phyloP scores from a whole-genome alignment of 2,113 vertebrate species.

The Crotalus tigris region DNA sequence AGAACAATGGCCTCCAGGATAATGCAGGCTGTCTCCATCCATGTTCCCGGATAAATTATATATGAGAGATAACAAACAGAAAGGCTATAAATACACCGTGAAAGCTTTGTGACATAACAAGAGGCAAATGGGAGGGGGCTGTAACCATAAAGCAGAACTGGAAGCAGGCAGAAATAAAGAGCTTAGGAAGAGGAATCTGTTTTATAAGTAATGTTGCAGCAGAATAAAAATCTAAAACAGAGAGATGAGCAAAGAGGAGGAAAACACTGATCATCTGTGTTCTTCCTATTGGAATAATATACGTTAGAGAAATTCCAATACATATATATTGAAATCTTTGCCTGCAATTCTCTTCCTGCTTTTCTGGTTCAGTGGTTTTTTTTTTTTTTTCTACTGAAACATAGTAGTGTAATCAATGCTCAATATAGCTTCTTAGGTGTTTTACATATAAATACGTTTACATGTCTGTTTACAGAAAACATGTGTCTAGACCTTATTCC shows the following conservation, averaged over 20 bases:
- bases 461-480: neutral
- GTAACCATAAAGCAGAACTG: slow-evolving; percentile 6
- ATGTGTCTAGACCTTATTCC: neutral
- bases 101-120: slow-evolving; percentile 25
- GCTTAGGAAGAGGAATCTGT: neutral
- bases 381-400: neutral
- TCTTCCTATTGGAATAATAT: neutral
- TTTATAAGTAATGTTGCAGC: neutral
- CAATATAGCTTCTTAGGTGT: neutral
- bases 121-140: slow-evolving; percentile 3
- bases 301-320: neutral
- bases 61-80: slow-evolving; percentile 20
- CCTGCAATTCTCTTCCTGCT: neutral
- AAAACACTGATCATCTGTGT: neutral
- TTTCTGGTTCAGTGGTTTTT: neutral
- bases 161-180: neutral
- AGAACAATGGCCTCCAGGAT: slow-evolving; percentile 9
- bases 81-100: slow-evolving; percentile 12
- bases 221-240: neutral
- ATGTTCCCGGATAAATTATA: slow-evolving; percentile 21
- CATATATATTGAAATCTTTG: too few relatives aligned
- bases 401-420: neutral
- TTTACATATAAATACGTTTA: neutral
- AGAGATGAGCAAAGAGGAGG: neutral
- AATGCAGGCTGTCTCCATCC: neutral